A percentile compares a stretch with the other conserved stretches of the same genome.
phyloP scores from a whole-genome alignment of 92 coral and sea anemone species.

The Chrysogorgia sp. region DNA sequence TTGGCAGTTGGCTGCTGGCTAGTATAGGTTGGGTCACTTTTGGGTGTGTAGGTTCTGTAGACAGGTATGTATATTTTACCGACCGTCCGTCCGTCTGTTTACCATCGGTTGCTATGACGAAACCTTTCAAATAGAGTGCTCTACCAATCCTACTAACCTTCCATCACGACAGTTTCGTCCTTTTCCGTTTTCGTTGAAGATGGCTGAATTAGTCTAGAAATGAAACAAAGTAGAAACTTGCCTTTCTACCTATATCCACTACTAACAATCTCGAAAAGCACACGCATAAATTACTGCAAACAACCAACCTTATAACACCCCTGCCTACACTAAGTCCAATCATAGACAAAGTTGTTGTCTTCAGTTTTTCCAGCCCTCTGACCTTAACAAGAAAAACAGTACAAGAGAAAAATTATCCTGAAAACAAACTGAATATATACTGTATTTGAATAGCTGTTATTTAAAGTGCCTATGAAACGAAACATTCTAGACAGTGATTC shows the following conservation, averaged over 20 bases:
- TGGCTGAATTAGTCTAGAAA: constrained; percentile 50
- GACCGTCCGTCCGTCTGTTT: background rate
- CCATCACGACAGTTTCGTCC: constrained; percentile 39
- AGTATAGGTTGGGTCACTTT: background rate
- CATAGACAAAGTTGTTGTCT: constrained; percentile 73
- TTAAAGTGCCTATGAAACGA: too few species aligned
- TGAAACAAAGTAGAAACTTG: background rate
- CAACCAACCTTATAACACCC: constrained; percentile 74
- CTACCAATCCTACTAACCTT: constrained; percentile 12
- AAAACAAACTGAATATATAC: too few species aligned
- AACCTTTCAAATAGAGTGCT: background rate
- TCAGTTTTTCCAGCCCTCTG: constrained; percentile 70
- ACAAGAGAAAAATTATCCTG: background rate
- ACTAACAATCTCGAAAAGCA: background rate
- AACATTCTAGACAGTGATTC: too few species aligned
- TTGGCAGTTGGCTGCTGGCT: too few species aligned
- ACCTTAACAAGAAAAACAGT: constrained; percentile 46
- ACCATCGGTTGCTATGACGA: background rate
- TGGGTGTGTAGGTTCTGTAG: background rate
- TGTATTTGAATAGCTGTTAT: too few species aligned
- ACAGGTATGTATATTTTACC: too few species aligned
- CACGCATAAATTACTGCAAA: background rate
- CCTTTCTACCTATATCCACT: background rate
- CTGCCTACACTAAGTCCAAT: constrained; percentile 88
- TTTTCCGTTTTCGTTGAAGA: constrained; percentile 59